These are phyloP conservation scores for Eulithis testata DNA, from an alignment of 2,888 invertebrate species.

Conservation along the genomic window DNA sequence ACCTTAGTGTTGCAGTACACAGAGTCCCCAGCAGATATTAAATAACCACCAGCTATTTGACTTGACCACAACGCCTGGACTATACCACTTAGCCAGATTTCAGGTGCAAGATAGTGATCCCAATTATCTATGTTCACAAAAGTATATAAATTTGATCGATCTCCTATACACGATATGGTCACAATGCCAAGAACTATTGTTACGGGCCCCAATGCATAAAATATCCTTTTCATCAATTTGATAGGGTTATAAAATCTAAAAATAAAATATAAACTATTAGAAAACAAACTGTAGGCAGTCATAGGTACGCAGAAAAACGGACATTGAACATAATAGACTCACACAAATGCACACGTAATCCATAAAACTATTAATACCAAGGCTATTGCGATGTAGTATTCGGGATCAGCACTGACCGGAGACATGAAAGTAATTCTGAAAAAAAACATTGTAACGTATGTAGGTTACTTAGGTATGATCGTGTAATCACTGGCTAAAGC, in stretches of 20 bases:
- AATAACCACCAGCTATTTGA: slow-evolving; percentile 70
- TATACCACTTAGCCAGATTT: slow-evolving; percentile 66
- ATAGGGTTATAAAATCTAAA: slow-evolving; percentile 69
- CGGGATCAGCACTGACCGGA: slow-evolving; percentile 59
- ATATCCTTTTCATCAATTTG: slow-evolving; percentile 68
- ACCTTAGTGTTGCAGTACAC: slow-evolving; percentile 66
- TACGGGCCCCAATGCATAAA: slow-evolving; percentile 59
- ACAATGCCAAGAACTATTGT: slow-evolving; percentile 52
- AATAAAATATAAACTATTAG: too few relatives aligned
- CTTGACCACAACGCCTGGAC: slow-evolving; percentile 66
- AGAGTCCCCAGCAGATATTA: slow-evolving; percentile 66
- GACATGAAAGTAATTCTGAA: slow-evolving; percentile 68
- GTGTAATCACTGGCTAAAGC: too few relatives aligned
- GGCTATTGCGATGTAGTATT: slow-evolving; percentile 64
- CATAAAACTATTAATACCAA: slow-evolving; percentile 66
- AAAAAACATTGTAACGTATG: slow-evolving; percentile 26
- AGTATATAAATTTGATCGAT: slow-evolving; percentile 42
- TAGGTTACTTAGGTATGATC: too few relatives aligned
- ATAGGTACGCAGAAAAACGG: too few relatives aligned
- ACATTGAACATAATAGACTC: slow-evolving; percentile 47
- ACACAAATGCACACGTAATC: slow-evolving; percentile 71
- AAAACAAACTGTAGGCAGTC: too few relatives aligned
- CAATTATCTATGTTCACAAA: slow-evolving; percentile 53
- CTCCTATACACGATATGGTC: slow-evolving; percentile 52
- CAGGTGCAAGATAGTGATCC: slow-evolving; percentile 54